phyloP scores from a whole-genome alignment of 2,797 vertebrate species.

The Phyllotis vaccarum region DNA sequence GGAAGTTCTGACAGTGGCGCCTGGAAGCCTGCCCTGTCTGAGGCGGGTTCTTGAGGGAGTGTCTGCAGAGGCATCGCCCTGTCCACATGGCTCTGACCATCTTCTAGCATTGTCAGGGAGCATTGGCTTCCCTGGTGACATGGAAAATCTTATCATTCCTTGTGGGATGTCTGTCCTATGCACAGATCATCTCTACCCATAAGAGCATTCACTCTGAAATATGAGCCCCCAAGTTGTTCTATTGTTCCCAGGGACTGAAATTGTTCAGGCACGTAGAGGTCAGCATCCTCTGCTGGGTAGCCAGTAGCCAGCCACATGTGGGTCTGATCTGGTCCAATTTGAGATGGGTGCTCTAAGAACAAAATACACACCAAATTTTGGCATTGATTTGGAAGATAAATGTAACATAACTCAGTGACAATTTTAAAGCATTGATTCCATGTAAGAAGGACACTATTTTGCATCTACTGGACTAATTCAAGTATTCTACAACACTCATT shows the following conservation, averaged over 20 bases:
- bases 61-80: constrained; percentile 50
- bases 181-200: not conserved
- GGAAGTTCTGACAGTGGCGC: constrained; percentile 79
- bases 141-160: not conserved
- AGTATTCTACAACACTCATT: not conserved
- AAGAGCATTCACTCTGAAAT: not conserved
- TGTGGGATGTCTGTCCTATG: not conserved
- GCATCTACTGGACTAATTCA: not conserved
- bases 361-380: not conserved
- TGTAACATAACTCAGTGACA: not conserved
- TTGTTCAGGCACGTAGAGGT: too few species aligned
- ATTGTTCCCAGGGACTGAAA: not conserved
- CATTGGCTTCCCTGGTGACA: not conserved
- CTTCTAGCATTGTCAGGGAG: not conserved
- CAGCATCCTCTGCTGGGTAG: fast-evolving
- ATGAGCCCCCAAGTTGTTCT: not conserved
- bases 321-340: not conserved
- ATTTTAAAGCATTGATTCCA: not conserved
- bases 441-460: not conserved
- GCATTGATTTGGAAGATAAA: not conserved
- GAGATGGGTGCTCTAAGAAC: not conserved
- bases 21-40: constrained; percentile 73
- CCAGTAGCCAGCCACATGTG: not conserved
- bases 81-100: not conserved
- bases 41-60: constrained; percentile 59